Conservation (phyloP, 2,113 vertebrate species). For the Petroica traversi region DNA sequence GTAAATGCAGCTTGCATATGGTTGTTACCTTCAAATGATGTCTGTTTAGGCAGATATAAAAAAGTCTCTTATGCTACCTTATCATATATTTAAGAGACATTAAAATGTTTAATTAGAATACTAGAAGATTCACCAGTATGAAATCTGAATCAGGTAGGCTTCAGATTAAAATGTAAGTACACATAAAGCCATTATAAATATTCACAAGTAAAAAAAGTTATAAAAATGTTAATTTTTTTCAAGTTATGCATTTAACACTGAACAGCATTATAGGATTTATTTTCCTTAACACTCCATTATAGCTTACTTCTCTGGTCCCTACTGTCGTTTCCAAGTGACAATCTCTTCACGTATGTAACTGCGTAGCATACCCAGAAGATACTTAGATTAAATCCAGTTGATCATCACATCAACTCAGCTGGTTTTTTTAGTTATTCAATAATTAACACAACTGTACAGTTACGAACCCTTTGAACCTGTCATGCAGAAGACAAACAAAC, state of each 20-base stretch:
- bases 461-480: not conserved
- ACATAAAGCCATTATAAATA: slow-evolving; percentile 69
- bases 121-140: not conserved
- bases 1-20: not conserved
- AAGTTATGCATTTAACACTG: not conserved
- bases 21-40: not conserved
- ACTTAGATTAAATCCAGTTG: not conserved
- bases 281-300: not conserved
- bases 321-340: not conserved
- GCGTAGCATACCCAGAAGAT: not conserved
- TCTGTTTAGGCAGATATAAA: not conserved
- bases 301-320: not conserved
- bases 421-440: not conserved
- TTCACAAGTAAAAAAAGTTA: not conserved
- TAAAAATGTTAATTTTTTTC: not conserved
- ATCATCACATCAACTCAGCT: not conserved
- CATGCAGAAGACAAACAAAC: slow-evolving; percentile 46
- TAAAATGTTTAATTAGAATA: not conserved
- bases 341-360: not conserved
- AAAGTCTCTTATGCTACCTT: not conserved
- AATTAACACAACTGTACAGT: not conserved
- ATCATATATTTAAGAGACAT: not conserved
- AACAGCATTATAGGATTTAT: not conserved
- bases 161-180: not conserved
- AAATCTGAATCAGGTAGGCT: not conserved